Evolutionary conservation across 2,113 vertebrate species (phyloP).

Genomic region (Riparia riparia): DNA sequence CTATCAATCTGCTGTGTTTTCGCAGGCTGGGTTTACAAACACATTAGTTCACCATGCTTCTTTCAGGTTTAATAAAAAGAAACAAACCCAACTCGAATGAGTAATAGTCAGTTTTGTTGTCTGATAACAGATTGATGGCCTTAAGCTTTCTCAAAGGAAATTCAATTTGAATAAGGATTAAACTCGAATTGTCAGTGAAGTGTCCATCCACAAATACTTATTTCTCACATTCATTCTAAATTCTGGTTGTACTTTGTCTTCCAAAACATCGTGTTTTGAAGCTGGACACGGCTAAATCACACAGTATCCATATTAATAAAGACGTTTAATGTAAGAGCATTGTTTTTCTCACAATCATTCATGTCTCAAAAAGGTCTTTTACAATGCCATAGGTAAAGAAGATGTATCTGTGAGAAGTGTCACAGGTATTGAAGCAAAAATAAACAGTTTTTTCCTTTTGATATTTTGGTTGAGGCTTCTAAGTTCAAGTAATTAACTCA

Average conservation of each 20-base stretch:
- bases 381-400: not conserved
- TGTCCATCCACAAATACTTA: slow-evolving; percentile 47
- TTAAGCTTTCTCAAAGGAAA: slow-evolving; percentile 70
- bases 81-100: not conserved
- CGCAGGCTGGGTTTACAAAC: slow-evolving; percentile 61
- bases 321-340: slow-evolving; percentile 15
- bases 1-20: not conserved
- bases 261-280: slow-evolving; percentile 30
- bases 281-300: not conserved
- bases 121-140: slow-evolving; percentile 51
- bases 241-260: slow-evolving; percentile 16
- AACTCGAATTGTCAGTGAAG: slow-evolving; percentile 47
- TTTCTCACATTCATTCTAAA: slow-evolving; percentile 3
- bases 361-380: not conserved
- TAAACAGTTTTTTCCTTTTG: not conserved
- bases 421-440: not conserved
- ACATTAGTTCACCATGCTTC: slow-evolving; percentile 37
- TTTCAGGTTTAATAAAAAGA: slow-evolving; percentile 51
- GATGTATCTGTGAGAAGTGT: not conserved
- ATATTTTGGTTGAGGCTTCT: not conserved
- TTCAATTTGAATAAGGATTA: slow-evolving; percentile 71
- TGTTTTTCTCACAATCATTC: not conserved
- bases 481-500: slow-evolving; percentile 35
- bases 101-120: slow-evolving; percentile 50
- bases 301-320: slow-evolving; percentile 37